Evolutionary conservation across 2,113 vertebrate species (phyloP), one percentile per base, ranked within the genome.

Genomic region (Tyto alba): DNA sequence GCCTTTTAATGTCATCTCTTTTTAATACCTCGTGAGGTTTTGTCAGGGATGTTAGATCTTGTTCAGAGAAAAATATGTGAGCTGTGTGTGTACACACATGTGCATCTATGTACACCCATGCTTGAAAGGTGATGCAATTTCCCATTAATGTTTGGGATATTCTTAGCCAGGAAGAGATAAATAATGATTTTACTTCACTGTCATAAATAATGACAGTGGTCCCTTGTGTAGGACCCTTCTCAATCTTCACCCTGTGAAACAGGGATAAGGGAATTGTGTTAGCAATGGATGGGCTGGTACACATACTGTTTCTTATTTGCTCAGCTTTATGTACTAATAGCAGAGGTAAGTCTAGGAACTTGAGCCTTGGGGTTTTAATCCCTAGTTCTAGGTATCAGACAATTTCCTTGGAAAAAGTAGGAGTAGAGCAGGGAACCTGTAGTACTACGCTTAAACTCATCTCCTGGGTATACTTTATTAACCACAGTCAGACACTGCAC

Each of bases 111-210:
- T 56, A 89, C 90, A 52, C 93, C 95, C 81, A 96, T 71, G 55
- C 95, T 48, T 50, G 73, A 87, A 81, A 96, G 67, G 55, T 95
- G 96, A 91, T 93, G 95, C 93, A 96, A 96, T 91, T 92, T 82
- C 76, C 52, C 81, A 88, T 79, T 82, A 43, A 93, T 62, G 32
- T 60, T 75, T 34, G 29, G 73, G 89, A 73, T 96, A 85, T 81
- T 91, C 91, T 85, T 76, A 89, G 34, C 69, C 89, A 68, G 57
- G 62, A 50, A 90, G 47, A 62, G 36, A 48, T 72, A 90, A 94
- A 81, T 47, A 63, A 66, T 62, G 21, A 6, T 29, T 93, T 96
- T 74, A 50, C n/a, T 84, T 75, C 67, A 19, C 48, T 83, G 45
- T 47, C 57, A 73, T 56, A 75, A 85, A 67, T 52, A 52, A n/a